Evolutionary conservation across 2,888 invertebrate species (phyloP), one percentile per base, ranked within the genome.

Genomic region (Agonopterix heracliana): DNA sequence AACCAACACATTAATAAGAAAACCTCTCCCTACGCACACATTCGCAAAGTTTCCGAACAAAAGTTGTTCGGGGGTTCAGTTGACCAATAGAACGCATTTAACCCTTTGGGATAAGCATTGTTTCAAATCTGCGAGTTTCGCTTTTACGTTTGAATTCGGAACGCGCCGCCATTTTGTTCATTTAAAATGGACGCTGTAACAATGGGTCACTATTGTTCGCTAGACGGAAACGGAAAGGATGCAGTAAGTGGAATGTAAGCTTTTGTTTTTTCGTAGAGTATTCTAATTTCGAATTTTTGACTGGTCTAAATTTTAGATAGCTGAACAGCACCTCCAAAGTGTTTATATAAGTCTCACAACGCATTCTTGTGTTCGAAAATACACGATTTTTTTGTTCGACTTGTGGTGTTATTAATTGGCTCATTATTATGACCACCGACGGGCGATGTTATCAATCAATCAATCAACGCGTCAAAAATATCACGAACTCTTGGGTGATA

Each of bases 41-140:
- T 45, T 13, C 52, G 48, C 57, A 63, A 26, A 59, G 59, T 56
- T 50, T 55, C 45, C 52, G 57, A 56, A 69, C 64, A 66, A 66
- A 69, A 67, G 60, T 59, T 49, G 61, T 54, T 57, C 60, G 70
- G 78, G 83, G 82, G 76, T 61, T 71, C 68, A 57, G 70, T 78
- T 88, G 87, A 87, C 87, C 88, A 88, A 88, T 88, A 72, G 83
- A 77, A 79, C 76, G 81, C 81, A 80, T 83, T 84, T 82, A 87
- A 84, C 86, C 86, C 83, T 82, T 85, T 69, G 68, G 70, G 60
- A 72, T 78, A 71, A 71, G 75, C 76, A 84, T 87, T 87, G 86
- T 87, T 84, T 87, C 83, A 86, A 75, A 82, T 74, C 74, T 71
- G 68, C 57, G 66, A 72, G 73, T 76, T 73, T 68, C 68, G 64